Conservation (phyloP, 2,888 invertebrate species). For the Eulithis prunata region DNA sequence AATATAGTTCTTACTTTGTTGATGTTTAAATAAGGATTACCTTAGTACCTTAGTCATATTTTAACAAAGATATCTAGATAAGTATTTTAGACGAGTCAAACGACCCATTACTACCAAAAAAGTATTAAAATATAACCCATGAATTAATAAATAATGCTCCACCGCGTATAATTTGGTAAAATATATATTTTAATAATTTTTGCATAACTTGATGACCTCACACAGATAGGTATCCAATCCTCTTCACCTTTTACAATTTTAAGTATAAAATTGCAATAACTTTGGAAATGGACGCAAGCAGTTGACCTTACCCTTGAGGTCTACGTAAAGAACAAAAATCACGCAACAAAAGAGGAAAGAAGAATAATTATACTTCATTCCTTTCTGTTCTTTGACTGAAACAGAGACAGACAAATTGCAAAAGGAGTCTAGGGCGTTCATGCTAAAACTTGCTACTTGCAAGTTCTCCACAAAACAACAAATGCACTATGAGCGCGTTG, state of each 20-base stretch:
- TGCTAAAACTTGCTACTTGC: no score
- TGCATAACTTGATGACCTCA: slow-evolving; percentile 4
- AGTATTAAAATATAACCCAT: neutral
- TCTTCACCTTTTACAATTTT: slow-evolving; percentile 2
- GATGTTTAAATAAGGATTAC: no score
- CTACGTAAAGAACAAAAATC: neutral
- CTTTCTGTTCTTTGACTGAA: no score
- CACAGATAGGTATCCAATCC: neutral
- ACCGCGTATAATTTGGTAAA: slow-evolving; percentile 7
- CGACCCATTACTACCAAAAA: neutral
- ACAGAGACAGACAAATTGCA: no score
- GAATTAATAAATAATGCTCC: neutral
- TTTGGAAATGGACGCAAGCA: slow-evolving; percentile 30
- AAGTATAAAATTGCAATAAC: neutral
- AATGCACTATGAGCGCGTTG: slow-evolving; percentile 11
- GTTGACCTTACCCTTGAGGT: slow-evolving; percentile 26
- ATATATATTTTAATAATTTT: slow-evolving; percentile 14
- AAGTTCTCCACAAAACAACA: neutral
- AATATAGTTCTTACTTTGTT: no score
- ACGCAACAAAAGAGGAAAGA: no score
- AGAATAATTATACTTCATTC: no score
- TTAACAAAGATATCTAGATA: no score
- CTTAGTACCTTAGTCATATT: no score
- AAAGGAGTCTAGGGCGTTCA: no score
- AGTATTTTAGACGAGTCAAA: no score